Evolutionary conservation across 2,113 vertebrate species (phyloP), one percentile per base, ranked within the genome.

Genomic region (Sigmodon hispidus): DNA sequence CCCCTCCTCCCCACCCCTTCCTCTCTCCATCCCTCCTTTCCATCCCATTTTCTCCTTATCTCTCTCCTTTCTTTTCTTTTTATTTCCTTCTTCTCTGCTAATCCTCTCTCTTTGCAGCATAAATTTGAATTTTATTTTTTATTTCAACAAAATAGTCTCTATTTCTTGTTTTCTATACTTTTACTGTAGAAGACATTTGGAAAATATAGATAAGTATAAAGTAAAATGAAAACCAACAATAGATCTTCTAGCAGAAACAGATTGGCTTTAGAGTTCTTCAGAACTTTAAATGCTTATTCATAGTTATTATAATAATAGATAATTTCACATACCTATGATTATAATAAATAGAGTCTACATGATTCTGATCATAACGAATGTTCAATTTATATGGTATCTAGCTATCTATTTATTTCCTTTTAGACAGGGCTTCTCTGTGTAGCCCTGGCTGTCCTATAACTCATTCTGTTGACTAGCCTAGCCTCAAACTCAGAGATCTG

Each of bases 91-190:
- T 19, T 52, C 36, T 29, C 17, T 80, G 40, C 57, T 21, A 80
- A 43, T 50, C 45, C 11, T 83, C 45, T 86, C 36, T 52, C 22
- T 91, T 87, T 91, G 36, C 13, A 43, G 48, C 43, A 96, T 85
- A 94, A 85, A 88, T 90, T 81, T 57, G 69, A 91, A 24, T 88
- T 96, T 29, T 87, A 26, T 79, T 91, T 96, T 85, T 40, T 1
- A 84, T 95, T 95, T 95, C 55, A 89, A 93, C 63, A 67, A 91
- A 91, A 89, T 19, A 40, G 50, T 93, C 57, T 55, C 19, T 91
- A 16, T 88, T 92, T 92, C 88, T 83, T 63, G 48, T 92, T 95
- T 93, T 95, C 45, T 93, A 85, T 87, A 86, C 77, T 77, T 67
- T 96, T 31, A 79, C 34, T 89, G 11, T 90, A 65, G 61, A 92